Percentiles rank a stretch among this genome's conserved stretches.
Evolutionary conservation across 2,797 vertebrate species (phyloP).

Genomic region (Oryzias sinensis): DNA sequence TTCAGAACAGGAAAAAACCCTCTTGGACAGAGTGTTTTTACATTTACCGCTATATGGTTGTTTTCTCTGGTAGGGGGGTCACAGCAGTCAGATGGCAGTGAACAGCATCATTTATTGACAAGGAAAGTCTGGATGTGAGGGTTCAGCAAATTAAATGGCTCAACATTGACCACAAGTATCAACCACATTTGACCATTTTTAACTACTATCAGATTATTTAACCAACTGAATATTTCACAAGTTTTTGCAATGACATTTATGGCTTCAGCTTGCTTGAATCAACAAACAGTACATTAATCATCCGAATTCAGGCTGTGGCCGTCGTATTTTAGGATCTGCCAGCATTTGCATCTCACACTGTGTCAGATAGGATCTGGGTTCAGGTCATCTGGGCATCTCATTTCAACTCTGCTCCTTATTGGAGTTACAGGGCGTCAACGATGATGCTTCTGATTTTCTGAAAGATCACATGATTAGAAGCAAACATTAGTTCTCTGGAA

Average conservation of each 20-base stretch:
- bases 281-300: conserved; percentile 7
- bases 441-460: too few relatives aligned
- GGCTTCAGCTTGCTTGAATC: conserved; percentile 2
- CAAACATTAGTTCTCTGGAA: too few relatives aligned
- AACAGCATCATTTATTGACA: too few relatives aligned
- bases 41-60: not conserved
- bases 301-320: conserved; percentile 1
- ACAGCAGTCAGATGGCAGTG: too few relatives aligned
- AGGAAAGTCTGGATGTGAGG: not conserved
- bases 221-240: not conserved
- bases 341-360: too few relatives aligned
- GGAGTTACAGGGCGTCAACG: too few relatives aligned
- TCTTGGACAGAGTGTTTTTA: too few relatives aligned
- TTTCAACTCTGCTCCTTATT: too few relatives aligned
- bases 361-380: too few relatives aligned
- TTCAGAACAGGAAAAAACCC: conserved; percentile 4
- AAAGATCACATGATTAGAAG: too few relatives aligned
- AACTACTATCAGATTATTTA: not conserved
- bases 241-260: not conserved
- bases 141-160: too few relatives aligned
- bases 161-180: not conserved
- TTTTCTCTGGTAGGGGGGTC: not conserved
- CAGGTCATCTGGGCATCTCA: too few relatives aligned
- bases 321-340: not conserved
- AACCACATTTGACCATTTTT: not conserved